Evolutionary conservation across 2,797 vertebrate genomes (phyloP), one percentile per base, ranked within the genome.

Genomic region (Oreochromis grahami): DNA sequence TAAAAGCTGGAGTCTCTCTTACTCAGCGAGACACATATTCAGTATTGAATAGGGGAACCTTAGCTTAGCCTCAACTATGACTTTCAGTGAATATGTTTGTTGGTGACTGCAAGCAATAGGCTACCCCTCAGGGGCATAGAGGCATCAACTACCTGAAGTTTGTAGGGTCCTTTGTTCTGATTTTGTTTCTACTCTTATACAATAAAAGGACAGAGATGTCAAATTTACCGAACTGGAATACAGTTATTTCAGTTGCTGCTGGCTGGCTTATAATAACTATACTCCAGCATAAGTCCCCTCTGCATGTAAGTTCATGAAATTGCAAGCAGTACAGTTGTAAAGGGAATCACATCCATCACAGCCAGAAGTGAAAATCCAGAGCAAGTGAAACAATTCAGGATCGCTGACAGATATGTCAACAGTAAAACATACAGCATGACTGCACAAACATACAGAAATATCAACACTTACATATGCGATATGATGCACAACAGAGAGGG

Each of bases 311-410:
- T 50, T 50, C 10, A 74, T 0, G 0, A 74, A 74, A 74, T 19
- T 17, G 6, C 43, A 74, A 74, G 68, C 24, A 74, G 26, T 50
- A 29, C 26, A 32, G 43, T 29, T 50, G 10, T 50, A 50, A 12
- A 8, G 41, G 24, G 43, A 50, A 50, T 50, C 26, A 48, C 68
- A 74, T 74, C 15, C 43, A 74, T 48, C 26, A 74, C n/a, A 72
- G 24, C 21, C 14, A 29, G 41, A 29, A 48, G 43, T 74, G 10
- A 19, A 74, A 50, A 48, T 32, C 6, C 26, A 48, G 7, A 32
- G 11, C 70, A 74, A 74, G 70, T 32, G 70, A 74, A 74, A 74
- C 70, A 32, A n/a, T 50, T 48, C 43, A 50, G 70, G 24, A 32
- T 74, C 29, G 19, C 26, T 74, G 26, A n/a, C 43, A 32, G 70